phyloP scores from a whole-genome alignment of 2,797 vertebrate genomes.

The Sebastes trivittatus region DNA sequence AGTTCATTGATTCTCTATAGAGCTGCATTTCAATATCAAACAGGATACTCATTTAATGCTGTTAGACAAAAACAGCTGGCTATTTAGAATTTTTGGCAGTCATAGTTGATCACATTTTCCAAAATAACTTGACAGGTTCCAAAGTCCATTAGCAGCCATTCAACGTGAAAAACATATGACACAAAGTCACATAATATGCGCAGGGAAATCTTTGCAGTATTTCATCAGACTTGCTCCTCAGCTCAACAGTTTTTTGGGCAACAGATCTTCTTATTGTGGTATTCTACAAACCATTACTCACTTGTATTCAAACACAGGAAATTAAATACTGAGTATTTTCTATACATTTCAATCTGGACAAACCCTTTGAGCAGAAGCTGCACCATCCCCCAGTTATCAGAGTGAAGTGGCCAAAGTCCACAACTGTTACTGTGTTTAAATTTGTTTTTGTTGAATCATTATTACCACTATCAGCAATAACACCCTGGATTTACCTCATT shows the following conservation, averaged over 20 bases:
- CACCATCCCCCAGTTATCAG: neutral
- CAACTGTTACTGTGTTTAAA: neutral
- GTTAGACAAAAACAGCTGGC: neutral
- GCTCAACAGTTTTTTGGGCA: neutral
- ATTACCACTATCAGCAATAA: neutral
- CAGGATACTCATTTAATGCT: neutral
- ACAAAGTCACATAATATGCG: neutral
- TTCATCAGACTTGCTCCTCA: neutral
- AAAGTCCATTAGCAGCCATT: neutral
- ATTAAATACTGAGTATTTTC: neutral
- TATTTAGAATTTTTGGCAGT: neutral
- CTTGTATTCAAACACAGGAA: no score
- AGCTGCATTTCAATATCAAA: neutral
- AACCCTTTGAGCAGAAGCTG: neutral
- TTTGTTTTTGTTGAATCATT: no score
- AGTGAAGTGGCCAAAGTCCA: neutral
- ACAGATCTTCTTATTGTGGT: no score
- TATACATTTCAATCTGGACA: neutral
- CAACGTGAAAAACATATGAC: neutral
- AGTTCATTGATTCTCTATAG: neutral
- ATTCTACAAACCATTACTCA: no score
- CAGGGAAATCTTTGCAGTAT: neutral
- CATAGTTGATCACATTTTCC: neutral
- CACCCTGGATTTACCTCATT: neutral
- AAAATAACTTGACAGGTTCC: neutral